These are phyloP conservation scores for Argyresthia goedartella DNA, from an alignment of 2,888 invertebrate genomes.

Conservation along the genomic window DNA sequence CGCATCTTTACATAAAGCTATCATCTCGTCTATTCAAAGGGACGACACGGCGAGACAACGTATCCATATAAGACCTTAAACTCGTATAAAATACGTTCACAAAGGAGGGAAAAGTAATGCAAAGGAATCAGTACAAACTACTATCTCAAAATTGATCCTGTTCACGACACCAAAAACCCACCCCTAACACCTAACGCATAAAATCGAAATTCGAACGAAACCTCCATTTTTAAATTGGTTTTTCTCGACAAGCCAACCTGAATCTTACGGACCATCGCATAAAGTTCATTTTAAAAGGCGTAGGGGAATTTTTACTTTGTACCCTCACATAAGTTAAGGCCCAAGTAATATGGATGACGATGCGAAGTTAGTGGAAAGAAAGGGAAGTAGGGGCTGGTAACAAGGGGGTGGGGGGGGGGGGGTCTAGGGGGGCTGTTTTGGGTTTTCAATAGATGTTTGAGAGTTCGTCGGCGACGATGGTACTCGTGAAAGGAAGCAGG, in stretches of 20 bases:
- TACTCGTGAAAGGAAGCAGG: conserved; percentile 58
- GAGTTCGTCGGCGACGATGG: conserved; percentile 33
- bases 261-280: not conserved
- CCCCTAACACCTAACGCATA: conserved; percentile 11
- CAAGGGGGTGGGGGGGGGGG: conserved; percentile 49
- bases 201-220: conserved; percentile 15
- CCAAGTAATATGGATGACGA: conserved; percentile 69
- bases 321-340: conserved; percentile 66
- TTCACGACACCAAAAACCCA: conserved; percentile 15
- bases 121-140: conserved; percentile 65
- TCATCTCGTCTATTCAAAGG: not conserved
- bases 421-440: conserved; percentile 48
- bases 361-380: conserved; percentile 68
- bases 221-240: conserved; percentile 11
- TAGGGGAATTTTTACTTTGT: conserved; percentile 10
- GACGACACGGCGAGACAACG: conserved; percentile 21
- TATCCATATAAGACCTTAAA: conserved; percentile 64
- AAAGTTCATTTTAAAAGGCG: not conserved
- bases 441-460: conserved; percentile 69
- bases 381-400: conserved; percentile 57
- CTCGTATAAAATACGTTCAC: conserved; percentile 64
- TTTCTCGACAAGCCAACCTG: conserved; percentile 1
- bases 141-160: conserved; percentile 66
- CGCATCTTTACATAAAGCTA: not conserved
- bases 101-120: conserved; percentile 68